Evolutionary conservation across 2,888 invertebrate genomes (phyloP).

Genomic region (Machimus rusticus): DNA sequence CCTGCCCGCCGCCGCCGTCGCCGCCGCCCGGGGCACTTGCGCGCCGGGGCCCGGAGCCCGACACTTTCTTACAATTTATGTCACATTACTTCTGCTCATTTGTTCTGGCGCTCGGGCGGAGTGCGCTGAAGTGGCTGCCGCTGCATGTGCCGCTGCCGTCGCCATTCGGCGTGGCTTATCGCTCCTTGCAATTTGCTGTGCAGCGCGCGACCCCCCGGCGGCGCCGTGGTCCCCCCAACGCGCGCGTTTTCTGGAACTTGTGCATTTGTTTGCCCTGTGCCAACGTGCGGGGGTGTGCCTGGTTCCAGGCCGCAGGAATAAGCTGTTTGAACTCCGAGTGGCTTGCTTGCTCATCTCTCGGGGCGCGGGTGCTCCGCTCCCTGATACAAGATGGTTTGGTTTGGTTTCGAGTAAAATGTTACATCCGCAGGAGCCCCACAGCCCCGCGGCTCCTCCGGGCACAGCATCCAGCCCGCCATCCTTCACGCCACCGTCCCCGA

Average conservation of each 20-base stretch:
- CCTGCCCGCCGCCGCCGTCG: not conserved
- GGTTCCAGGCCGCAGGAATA: not conserved
- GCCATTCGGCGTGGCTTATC: not conserved
- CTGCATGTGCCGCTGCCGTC: not conserved
- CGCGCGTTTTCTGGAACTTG: not conserved
- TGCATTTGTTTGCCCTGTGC: not conserved
- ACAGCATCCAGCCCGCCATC: not conserved
- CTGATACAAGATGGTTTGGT: not conserved
- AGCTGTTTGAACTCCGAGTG: not conserved
- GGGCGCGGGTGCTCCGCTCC: not conserved
- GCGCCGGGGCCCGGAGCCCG: not conserved
- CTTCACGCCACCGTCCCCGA: not conserved
- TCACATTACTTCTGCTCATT: slow-evolving; percentile 36
- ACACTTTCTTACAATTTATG: not conserved
- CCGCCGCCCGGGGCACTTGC: not conserved
- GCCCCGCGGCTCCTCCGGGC: not conserved
- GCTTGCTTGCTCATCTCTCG: not conserved
- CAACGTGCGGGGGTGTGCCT: not conserved
- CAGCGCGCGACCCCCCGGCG: not conserved
- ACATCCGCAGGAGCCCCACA: not conserved
- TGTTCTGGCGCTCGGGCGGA: not conserved
- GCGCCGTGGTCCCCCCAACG: too few species aligned
- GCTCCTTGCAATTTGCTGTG: not conserved
- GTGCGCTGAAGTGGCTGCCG: not conserved
- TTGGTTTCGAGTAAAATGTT: slow-evolving; percentile 10